A percentile compares a stretch with the other conserved stretches of the same genome.
phyloP scores from a whole-genome alignment of 1,140 invertebrate genomes.

The Drosophila insularis region DNA sequence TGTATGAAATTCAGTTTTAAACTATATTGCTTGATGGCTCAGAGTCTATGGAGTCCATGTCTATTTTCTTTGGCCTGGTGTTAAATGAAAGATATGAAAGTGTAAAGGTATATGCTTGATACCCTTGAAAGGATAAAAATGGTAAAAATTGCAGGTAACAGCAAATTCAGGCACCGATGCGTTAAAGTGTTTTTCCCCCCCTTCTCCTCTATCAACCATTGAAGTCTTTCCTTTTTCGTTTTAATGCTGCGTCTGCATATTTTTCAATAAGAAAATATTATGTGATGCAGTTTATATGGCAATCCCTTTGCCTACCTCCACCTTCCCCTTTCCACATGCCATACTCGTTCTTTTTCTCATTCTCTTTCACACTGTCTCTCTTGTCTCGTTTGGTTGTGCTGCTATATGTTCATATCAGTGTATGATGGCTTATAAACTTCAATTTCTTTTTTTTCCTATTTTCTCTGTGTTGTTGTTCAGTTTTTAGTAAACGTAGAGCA shows the following conservation, averaged over 20 bases:
- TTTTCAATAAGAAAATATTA: conserved; percentile 65
- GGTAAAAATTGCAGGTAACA: not conserved
- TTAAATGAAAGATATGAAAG: too few species aligned
- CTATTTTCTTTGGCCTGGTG: too few species aligned
- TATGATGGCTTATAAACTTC: conserved; percentile 22
- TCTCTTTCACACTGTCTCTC: not conserved
- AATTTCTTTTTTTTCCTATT: conserved; percentile 23
- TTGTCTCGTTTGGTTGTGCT: not conserved
- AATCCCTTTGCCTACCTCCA: not conserved
- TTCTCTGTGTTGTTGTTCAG: conserved; percentile 7
- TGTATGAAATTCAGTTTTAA: too few species aligned
- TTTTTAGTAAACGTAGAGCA: not conserved
- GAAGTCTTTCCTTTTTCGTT: not conserved
- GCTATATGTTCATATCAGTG: conserved; percentile 34
- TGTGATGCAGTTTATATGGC: conserved; percentile 43
- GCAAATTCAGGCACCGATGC: conserved; percentile 25
- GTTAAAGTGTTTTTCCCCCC: conserved; percentile 34
- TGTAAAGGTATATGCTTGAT: not conserved
- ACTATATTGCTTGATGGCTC: too few species aligned
- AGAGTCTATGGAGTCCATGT: too few species aligned
- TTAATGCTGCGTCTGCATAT: conserved; percentile 61
- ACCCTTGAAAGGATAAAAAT: not conserved
- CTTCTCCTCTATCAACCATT: not conserved
- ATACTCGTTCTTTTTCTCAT: not conserved
- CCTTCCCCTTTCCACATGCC: not conserved